phyloP scores from a whole-genome alignment of 2,888 invertebrate species.

The Xylota sylvarum region DNA sequence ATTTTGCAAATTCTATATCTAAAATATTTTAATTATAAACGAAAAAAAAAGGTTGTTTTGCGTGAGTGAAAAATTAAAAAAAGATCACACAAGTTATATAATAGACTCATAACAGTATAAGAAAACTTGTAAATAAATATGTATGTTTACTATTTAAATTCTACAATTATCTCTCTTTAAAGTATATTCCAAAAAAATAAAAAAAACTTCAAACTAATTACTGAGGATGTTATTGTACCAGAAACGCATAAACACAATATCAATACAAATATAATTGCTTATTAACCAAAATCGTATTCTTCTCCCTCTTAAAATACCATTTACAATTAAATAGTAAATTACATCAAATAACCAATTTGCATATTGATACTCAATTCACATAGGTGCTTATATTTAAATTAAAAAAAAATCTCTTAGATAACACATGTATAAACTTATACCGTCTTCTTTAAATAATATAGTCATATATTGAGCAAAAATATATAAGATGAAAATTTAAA shows the following conservation, averaged over 20 bases:
- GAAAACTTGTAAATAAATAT: slow-evolving; percentile 55
- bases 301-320: slow-evolving; percentile 30
- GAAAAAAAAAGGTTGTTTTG: slow-evolving; percentile 66
- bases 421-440: slow-evolving; percentile 46
- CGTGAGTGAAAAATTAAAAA: slow-evolving; percentile 52
- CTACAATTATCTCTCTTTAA: slow-evolving; percentile 52
- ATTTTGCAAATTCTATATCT: slow-evolving; percentile 45
- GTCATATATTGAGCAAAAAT: neutral
- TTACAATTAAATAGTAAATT: slow-evolving; percentile 37
- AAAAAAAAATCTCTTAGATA: slow-evolving; percentile 25
- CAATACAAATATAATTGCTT: slow-evolving; percentile 60
- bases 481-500: slow-evolving; percentile 15
- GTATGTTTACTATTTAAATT: slow-evolving; percentile 49
- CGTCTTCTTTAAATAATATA: slow-evolving; percentile 49
- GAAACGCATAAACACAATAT: slow-evolving; percentile 50
- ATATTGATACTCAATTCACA: slow-evolving; percentile 60
- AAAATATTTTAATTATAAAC: slow-evolving; percentile 32
- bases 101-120: slow-evolving; percentile 14
- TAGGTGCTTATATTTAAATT: slow-evolving; percentile 61
- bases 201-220: slow-evolving; percentile 81
- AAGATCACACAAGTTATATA: slow-evolving; percentile 48
- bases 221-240: slow-evolving; percentile 77
- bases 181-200: slow-evolving; percentile 75
- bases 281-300: slow-evolving; percentile 40
- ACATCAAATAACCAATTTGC: slow-evolving; percentile 58